Evolutionary conservation across 2,113 vertebrate genomes (phyloP), one percentile per base, ranked within the genome.

Genomic region (Poeciliopsis turrubarensis): DNA sequence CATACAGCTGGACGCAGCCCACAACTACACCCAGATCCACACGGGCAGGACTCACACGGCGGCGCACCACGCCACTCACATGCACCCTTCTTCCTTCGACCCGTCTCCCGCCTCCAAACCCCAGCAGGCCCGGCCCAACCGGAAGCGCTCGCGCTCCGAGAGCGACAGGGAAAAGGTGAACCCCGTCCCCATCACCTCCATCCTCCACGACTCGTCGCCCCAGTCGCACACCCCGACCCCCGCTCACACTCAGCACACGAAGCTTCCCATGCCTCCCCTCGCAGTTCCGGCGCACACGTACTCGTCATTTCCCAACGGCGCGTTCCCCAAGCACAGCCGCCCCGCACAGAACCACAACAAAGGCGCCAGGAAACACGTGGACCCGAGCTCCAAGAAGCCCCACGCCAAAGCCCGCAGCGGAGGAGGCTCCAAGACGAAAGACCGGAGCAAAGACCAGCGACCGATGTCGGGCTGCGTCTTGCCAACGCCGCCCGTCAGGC

Each of bases 101-200:
- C 92, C 96, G 92, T 54, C 96, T 93, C 90, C 96, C 84, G 22
- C 93, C 91, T n/a, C 94, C 93, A 70, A 95, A 93, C 47, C 96
- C 94, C 47, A 95, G 93, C 91, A 95, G 61, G 95, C 94, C 30
- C 96, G 97, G 88, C 91, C 96, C 78, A 97, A 96, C 89, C 96
- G 97, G 73, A 99, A 99, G 84, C 95, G 97, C 25, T 98, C 98
- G 65, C 96, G 95, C 65, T 99, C 98, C 0, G 98, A 99, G 93
- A 98, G 97, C 0, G 98, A 99, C 94, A 96, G 97, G 2, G 97
- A 99, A 80, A 98, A 97, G 90, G 95, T 98, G 79, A 96, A 97
- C 65, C 98, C 97, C 77, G 93, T 99, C 30, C 96, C 98, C 60
- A 97, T 99, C 83, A 94, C 96, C 89, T 97, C 96, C 90, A 97